A percentile compares a stretch with the other conserved stretches of the same genome.
Conservation (phyloP, 2,888 invertebrate species). For the Cecidostiba fungosa region DNA sequence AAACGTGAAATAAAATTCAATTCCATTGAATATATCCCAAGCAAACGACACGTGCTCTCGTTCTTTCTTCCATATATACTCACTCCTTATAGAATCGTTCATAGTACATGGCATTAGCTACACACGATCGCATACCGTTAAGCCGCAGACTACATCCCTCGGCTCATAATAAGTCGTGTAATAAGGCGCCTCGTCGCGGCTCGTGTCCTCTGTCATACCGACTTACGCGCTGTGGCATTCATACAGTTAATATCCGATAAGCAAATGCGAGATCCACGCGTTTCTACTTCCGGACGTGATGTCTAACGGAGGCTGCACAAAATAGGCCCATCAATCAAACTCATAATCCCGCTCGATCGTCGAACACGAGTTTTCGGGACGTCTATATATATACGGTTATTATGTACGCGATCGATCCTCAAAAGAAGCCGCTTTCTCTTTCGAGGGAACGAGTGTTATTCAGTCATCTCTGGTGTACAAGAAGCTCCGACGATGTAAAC, state of each 20-base stretch:
- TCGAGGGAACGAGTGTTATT: conserved; percentile 4
- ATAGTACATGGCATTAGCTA: too few species aligned
- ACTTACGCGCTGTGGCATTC: conserved; percentile 50
- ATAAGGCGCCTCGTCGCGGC: conserved; percentile 31
- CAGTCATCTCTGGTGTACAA: not conserved
- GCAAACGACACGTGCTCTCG: not conserved
- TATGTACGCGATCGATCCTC: conserved; percentile 34
- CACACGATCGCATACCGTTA: conserved; percentile 16
- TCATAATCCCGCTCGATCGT: conserved; percentile 55
- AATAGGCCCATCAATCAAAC: conserved; percentile 62
- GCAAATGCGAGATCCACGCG: conserved; percentile 60
- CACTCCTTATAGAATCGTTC: too few species aligned
- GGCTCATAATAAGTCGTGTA: conserved; percentile 42
- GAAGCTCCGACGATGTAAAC: not conserved
- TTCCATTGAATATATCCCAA: not conserved
- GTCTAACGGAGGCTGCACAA: not conserved
- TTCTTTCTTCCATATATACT: not conserved
- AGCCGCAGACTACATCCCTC: not conserved
- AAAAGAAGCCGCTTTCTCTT: conserved; percentile 48
- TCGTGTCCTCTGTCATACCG: conserved; percentile 60
- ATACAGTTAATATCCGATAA: conserved; percentile 65
- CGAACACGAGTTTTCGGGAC: conserved; percentile 37
- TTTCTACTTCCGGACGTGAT: conserved; percentile 34
- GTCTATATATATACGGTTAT: conserved; percentile 29
- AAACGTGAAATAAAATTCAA: not conserved